Evolutionary conservation across 2,888 invertebrate genomes (phyloP).

Genomic region (Melolontha melolontha): DNA sequence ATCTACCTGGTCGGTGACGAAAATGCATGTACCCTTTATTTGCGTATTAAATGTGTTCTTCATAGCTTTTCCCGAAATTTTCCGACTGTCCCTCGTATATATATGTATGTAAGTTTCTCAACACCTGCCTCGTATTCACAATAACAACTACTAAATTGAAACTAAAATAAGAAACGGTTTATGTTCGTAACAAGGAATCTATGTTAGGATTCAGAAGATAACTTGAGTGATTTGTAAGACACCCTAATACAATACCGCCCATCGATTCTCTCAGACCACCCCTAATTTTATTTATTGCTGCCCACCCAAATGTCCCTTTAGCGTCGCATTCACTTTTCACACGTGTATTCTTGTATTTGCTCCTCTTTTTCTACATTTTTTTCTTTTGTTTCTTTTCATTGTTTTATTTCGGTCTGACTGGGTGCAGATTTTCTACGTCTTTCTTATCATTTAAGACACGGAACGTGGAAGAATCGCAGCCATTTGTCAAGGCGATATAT

Average conservation of each 20-base stretch:
- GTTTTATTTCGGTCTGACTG: slow-evolving; percentile 16
- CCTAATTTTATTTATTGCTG: slow-evolving; percentile 52
- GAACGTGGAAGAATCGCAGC: slow-evolving; percentile 21
- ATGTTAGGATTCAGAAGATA: slow-evolving; percentile 41
- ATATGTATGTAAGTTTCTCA: no score
- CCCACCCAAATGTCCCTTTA: slow-evolving; percentile 48
- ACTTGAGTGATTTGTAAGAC: slow-evolving; percentile 50
- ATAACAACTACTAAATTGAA: no score
- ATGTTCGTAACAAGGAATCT: slow-evolving; percentile 30
- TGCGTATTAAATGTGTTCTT: no score
- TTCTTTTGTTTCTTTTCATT: background rate
- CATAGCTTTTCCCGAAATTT: no score
- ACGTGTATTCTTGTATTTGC: background rate
- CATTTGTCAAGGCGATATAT: slow-evolving; percentile 13
- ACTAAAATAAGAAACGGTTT: no score
- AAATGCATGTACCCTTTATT: no score
- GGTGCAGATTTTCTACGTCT: slow-evolving; percentile 8
- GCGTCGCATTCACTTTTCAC: slow-evolving; percentile 28
- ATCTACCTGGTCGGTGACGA: no score
- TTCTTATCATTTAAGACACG: slow-evolving; percentile 20
- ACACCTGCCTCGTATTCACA: no score
- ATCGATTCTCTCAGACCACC: slow-evolving; percentile 48
- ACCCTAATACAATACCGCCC: slow-evolving; percentile 48
- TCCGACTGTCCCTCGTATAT: no score
- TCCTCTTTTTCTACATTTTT: slow-evolving; percentile 1